Conservation (phyloP, 2,888 invertebrate genomes). For the Ectropis crepuscularia region DNA sequence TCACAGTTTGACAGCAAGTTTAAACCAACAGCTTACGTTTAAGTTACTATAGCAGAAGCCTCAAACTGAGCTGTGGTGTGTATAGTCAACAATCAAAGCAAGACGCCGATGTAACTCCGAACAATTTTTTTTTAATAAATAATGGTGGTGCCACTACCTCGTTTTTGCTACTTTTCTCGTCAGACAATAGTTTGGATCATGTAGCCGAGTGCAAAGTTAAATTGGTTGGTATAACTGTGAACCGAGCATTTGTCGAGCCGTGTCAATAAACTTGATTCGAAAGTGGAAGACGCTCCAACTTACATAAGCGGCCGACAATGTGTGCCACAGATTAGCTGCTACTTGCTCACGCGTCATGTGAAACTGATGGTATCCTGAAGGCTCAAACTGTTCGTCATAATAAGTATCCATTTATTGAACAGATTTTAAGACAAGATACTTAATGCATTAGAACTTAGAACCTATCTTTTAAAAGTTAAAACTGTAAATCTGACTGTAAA, state of each 20-base stretch:
- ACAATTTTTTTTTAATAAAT: background rate
- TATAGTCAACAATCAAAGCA: conserved; percentile 68
- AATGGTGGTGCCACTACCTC: background rate
- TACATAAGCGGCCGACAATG: conserved; percentile 83
- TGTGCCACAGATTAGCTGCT: conserved; percentile 54
- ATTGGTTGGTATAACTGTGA: conserved; percentile 64
- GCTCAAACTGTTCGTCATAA: no score
- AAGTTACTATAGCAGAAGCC: conserved; percentile 12
- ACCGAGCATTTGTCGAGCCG: conserved; percentile 80
- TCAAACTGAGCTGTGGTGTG: conserved; percentile 16
- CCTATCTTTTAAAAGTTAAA: no score
- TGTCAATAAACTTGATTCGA: conserved; percentile 85
- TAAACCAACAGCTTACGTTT: conserved; percentile 10
- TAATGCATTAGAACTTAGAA: no score
- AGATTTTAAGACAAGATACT: no score
- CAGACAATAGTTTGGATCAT: background rate
- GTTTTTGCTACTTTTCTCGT: background rate
- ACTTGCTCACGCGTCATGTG: conserved; percentile 36
- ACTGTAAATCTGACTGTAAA: no score
- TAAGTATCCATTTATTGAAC: no score
- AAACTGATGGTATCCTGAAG: conserved; percentile 5
- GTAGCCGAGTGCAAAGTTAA: background rate
- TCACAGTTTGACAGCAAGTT: conserved; percentile 25
- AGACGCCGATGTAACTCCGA: conserved; percentile 72
- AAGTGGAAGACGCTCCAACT: conserved; percentile 83